A percentile compares a stretch with the other conserved stretches of the same genome.
Evolutionary conservation across 2,797 vertebrate genomes (phyloP).

Genomic region (Pangasius krempfi): DNA sequence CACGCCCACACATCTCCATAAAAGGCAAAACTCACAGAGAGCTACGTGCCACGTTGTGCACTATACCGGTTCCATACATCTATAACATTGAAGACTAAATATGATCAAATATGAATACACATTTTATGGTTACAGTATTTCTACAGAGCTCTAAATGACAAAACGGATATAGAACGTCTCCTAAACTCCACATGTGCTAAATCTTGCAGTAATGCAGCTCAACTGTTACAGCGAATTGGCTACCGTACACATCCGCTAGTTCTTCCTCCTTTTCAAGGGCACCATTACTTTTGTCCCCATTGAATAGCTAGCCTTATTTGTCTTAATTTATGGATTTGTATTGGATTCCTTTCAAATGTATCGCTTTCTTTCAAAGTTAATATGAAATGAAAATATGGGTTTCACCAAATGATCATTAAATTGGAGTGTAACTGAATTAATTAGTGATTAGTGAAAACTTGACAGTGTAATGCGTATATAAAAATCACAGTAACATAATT

Average conservation of each 20-base stretch:
- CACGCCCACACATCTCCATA: slow-evolving; percentile 2
- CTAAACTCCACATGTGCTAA: background rate
- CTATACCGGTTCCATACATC: no score
- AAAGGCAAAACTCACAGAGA: background rate
- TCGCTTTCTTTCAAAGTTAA: background rate
- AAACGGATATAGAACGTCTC: background rate
- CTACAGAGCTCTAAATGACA: background rate
- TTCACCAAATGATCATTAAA: background rate
- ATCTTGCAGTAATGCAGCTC: background rate
- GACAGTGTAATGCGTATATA: background rate
- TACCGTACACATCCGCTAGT: background rate
- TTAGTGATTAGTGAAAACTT: background rate
- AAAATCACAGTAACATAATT: background rate
- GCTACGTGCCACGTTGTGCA: no score
- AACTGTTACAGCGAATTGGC: no score
- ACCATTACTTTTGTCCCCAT: background rate
- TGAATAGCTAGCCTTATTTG: background rate
- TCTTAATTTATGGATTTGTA: background rate
- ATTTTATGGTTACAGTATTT: no score
- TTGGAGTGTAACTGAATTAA: background rate
- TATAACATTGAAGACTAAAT: no score
- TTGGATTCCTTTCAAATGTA: no score
- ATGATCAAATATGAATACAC: no score
- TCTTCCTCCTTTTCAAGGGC: background rate
- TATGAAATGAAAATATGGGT: background rate